These are phyloP conservation scores for Rhopalosiphum nymphaeae DNA, from an alignment of 2,888 invertebrate species.

Conservation along the genomic window DNA sequence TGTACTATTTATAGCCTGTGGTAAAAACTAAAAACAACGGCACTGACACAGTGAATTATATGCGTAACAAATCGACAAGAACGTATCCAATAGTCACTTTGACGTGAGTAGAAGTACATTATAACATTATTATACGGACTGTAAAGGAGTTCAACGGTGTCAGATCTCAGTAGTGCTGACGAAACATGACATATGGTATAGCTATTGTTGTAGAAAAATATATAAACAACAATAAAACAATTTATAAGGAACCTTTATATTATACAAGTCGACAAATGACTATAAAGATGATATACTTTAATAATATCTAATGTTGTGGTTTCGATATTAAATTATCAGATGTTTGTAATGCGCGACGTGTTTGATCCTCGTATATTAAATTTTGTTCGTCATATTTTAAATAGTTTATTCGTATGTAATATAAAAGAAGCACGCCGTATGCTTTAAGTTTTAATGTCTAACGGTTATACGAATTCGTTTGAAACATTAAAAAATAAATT, in stretches of 20 bases:
- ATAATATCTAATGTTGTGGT: neutral
- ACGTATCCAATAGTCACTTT: neutral
- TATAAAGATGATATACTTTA: neutral
- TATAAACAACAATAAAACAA: neutral
- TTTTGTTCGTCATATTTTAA: neutral
- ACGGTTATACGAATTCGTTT: neutral
- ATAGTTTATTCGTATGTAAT: neutral
- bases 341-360: neutral
- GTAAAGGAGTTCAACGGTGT: neutral
- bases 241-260: neutral
- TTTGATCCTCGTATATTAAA: neutral
- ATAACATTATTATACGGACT: neutral
- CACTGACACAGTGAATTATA: neutral
- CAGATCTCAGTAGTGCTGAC: neutral
- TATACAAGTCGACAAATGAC: neutral
- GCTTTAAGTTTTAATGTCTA: neutral
- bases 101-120: neutral
- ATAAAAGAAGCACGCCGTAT: neutral
- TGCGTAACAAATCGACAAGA: neutral
- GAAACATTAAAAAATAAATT: neutral
- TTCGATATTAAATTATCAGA: neutral
- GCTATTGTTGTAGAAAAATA: neutral
- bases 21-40: neutral
- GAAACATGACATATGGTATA: neutral
- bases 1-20: neutral